phyloP scores from a whole-genome alignment of 2,113 vertebrate species.

The Callaeas wilsoni region DNA sequence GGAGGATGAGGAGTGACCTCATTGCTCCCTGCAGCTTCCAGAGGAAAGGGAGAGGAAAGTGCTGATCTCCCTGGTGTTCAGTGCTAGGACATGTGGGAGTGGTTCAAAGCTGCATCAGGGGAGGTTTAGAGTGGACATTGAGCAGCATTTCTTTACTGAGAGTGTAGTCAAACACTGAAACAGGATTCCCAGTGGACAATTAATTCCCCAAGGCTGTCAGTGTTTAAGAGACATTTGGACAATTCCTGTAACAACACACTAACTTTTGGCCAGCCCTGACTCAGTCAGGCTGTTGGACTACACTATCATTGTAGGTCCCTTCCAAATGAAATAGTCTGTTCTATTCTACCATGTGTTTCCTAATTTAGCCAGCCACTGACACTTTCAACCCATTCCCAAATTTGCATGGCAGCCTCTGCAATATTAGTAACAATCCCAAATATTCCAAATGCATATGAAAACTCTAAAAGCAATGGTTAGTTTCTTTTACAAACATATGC shows the following conservation, averaged over 20 bases:
- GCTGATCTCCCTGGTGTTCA: neutral
- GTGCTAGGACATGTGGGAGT: neutral
- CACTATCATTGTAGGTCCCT: neutral
- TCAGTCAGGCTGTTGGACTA: neutral
- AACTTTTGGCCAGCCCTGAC: neutral
- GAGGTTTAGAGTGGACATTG: neutral
- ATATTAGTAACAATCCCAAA: neutral
- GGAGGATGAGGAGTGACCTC: neutral
- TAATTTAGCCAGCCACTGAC: neutral
- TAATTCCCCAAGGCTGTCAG: neutral
- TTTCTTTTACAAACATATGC: fast-evolving
- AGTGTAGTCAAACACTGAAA: neutral
- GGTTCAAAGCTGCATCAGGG: neutral
- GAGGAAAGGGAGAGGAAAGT: neutral
- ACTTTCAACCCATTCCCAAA: neutral
- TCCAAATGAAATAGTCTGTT: neutral
- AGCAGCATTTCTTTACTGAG: neutral
- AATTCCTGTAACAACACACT: neutral
- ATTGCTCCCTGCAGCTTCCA: neutral
- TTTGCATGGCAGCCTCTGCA: neutral
- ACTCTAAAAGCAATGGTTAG: neutral
- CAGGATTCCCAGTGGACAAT: neutral
- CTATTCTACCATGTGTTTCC: neutral
- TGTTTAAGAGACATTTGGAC: neutral
- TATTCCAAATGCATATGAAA: neutral